phyloP scores from a whole-genome alignment of 1,140 invertebrate species.

The Periplaneta americana region DNA sequence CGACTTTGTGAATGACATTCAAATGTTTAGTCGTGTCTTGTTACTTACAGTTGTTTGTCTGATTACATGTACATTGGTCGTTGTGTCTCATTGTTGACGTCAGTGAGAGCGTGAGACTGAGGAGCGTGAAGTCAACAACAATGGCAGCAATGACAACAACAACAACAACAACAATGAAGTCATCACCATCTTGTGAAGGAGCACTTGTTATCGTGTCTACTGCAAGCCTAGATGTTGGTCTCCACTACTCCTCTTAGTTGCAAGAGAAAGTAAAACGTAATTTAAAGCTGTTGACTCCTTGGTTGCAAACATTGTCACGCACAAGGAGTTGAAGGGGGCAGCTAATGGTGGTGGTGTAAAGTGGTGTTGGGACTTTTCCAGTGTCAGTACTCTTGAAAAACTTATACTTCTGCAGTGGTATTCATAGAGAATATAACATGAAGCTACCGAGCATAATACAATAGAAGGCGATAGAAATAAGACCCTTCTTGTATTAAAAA shows the following conservation, averaged over 20 bases:
- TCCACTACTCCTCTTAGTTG: not conserved
- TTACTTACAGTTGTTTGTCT: not conserved
- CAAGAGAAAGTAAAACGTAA: not conserved
- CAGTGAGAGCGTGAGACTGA: not conserved
- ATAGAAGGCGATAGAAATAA: not conserved
- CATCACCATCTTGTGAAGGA: not conserved
- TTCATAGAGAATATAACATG: not conserved
- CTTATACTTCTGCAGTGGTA: not conserved
- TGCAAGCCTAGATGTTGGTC: not conserved
- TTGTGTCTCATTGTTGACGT: not conserved
- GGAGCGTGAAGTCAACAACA: not conserved
- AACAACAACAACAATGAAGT: not conserved
- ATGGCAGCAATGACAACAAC: not conserved
- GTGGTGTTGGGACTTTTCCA: not conserved
- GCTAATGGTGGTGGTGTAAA: not conserved
- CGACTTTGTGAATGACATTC: too few relatives aligned
- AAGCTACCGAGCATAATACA: not conserved
- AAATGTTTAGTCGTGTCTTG: too few relatives aligned
- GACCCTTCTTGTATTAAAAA: not conserved
- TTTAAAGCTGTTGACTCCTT: not conserved
- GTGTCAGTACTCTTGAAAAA: not conserved
- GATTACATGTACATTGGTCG: not conserved
- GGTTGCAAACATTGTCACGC: not conserved
- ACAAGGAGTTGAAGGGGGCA: not conserved
- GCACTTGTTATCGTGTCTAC: not conserved